A percentile compares a stretch with the other conserved stretches of the same genome.
phyloP scores from a whole-genome alignment of 2,888 invertebrate genomes.

The Strigamia transsilvanica region DNA sequence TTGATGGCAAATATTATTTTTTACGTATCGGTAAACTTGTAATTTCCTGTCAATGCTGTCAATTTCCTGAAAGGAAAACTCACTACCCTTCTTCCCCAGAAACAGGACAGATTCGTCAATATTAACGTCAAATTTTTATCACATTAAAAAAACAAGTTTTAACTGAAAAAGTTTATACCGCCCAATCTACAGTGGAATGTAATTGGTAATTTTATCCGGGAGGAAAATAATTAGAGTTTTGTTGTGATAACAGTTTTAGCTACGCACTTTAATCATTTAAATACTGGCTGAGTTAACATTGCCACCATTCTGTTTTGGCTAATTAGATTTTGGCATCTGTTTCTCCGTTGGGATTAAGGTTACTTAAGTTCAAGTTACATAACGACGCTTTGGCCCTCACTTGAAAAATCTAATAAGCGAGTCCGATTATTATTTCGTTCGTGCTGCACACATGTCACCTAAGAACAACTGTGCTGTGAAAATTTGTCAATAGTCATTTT shows the following conservation, averaged over 20 bases:
- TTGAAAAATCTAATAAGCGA: neutral
- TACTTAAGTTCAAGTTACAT: neutral
- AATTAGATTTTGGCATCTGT: slow-evolving; percentile 8
- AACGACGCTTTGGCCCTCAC: neutral
- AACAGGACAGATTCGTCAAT: slow-evolving; percentile 2
- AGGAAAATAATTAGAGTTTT: neutral
- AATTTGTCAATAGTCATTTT: neutral
- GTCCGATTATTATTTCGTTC: neutral
- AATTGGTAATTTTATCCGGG: neutral
- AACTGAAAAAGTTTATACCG: too few species aligned
- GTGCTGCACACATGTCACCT: neutral
- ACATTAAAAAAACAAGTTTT: neutral
- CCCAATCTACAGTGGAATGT: neutral
- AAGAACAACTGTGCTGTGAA: neutral
- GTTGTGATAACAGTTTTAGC: neutral
- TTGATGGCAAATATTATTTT: neutral
- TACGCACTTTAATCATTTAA: slow-evolving; percentile 1
- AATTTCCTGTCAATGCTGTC: slow-evolving; percentile 8
- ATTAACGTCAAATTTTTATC: neutral
- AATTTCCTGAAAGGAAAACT: neutral
- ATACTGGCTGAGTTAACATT: neutral
- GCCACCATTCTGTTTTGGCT: neutral
- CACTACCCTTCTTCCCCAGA: neutral
- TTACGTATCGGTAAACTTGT: neutral
- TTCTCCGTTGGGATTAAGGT: neutral